Percentiles rank a stretch among this genome's conserved stretches.
phyloP scores from a whole-genome alignment of 2,797 vertebrate species.

The Sebastes iracundus region DNA sequence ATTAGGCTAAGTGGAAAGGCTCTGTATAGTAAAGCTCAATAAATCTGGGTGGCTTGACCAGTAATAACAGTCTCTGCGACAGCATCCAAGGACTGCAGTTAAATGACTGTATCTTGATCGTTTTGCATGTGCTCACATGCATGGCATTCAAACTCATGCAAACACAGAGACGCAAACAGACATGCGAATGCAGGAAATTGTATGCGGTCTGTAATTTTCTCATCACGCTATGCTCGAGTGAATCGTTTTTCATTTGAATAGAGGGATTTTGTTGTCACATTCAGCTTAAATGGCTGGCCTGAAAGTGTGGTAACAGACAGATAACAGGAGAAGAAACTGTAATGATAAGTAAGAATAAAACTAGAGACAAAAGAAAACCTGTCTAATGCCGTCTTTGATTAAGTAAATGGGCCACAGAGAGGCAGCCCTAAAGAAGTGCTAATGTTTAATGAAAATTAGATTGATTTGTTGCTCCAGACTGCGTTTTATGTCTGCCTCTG shows the following conservation, averaged over 20 bases:
- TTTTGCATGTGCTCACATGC: conserved; percentile 25
- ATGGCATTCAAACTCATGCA: conserved; percentile 49
- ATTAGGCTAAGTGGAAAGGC: conserved; percentile 73
- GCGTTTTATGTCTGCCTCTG: neutral
- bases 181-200: conserved; percentile 36
- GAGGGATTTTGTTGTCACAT: neutral
- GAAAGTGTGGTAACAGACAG: neutral
- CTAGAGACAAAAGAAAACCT: neutral
- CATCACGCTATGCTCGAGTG: neutral
- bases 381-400: neutral
- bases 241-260: conserved; percentile 8
- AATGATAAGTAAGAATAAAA: neutral
- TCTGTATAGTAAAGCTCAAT: conserved; percentile 62
- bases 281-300: neutral
- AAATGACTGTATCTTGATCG: conserved; percentile 42
- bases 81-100: conserved; percentile 31
- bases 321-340: neutral
- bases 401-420: neutral
- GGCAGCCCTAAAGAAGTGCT: neutral
- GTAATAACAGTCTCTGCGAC: conserved; percentile 57
- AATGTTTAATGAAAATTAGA: neutral
- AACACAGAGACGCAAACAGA: neutral
- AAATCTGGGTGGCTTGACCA: conserved; percentile 64
- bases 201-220: neutral
- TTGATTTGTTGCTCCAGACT: neutral